A percentile compares a stretch with the other conserved stretches of the same genome.
Evolutionary conservation across 2,888 invertebrate genomes (phyloP).

Genomic region (Heliconius charithonia): DNA sequence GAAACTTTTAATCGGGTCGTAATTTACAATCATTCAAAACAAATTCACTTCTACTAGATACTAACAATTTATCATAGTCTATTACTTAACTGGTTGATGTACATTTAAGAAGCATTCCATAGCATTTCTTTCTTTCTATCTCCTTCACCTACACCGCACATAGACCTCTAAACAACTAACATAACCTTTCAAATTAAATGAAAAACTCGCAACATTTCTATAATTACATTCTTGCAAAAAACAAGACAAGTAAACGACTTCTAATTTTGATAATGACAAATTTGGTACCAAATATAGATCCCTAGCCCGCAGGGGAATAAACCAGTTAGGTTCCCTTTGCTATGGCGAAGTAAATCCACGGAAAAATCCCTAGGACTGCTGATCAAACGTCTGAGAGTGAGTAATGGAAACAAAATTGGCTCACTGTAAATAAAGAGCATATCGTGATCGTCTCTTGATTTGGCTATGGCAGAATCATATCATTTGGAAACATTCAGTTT

Average conservation of each 20-base stretch:
- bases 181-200: not conserved
- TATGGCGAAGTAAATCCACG: constrained; percentile 75
- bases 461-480: constrained; percentile 56
- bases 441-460: constrained; percentile 51
- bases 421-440: constrained; percentile 64
- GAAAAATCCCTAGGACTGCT: constrained; percentile 74
- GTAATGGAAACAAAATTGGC: constrained; percentile 53
- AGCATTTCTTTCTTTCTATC: not conserved
- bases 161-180: not conserved
- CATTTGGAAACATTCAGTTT: constrained; percentile 28
- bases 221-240: not conserved
- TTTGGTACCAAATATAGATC: constrained; percentile 60
- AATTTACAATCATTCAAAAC: not conserved
- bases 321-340: constrained; percentile 70
- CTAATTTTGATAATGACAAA: constrained; percentile 23
- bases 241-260: not conserved
- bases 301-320: constrained; percentile 66
- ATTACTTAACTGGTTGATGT: not conserved
- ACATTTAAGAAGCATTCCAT: not conserved
- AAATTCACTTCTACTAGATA: not conserved
- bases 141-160: not conserved
- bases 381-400: constrained; percentile 75
- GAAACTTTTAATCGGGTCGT: not conserved
- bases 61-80: not conserved
- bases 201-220: not conserved